Percentiles rank a stretch among this genome's conserved stretches.
phyloP scores from a whole-genome alignment of 2,797 vertebrate genomes.

The Leptatherina wallacei region DNA sequence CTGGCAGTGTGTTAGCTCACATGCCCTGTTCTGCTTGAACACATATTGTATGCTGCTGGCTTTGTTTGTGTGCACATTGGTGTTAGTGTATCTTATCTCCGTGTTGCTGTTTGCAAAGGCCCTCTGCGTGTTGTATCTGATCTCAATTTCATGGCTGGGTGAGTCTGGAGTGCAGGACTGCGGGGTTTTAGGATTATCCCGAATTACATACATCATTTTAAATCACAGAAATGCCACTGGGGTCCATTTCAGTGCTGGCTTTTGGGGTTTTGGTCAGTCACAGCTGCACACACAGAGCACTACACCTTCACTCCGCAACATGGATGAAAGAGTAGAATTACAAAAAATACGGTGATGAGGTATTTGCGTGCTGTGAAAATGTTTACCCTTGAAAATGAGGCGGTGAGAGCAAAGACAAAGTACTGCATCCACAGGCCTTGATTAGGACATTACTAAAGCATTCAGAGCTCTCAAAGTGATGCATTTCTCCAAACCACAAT shows the following conservation, averaged over 20 bases:
- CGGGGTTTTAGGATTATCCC: conserved; percentile 69
- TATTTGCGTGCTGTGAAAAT: conserved; percentile 76
- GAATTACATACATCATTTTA: conserved; percentile 59
- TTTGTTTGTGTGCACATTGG: conserved; percentile 40
- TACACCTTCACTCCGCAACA: conserved; percentile 44
- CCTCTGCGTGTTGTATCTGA: conserved; percentile 68
- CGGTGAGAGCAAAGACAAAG: conserved; percentile 62
- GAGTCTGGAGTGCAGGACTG: conserved; percentile 55
- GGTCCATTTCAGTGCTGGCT: conserved; percentile 21
- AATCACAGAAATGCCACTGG: conserved; percentile 46
- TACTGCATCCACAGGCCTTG: conserved; percentile 60
- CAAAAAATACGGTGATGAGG: conserved; percentile 66
- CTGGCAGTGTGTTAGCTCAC: conserved; percentile 60
- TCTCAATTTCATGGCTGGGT: conserved; percentile 82
- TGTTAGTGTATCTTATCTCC: conserved; percentile 46
- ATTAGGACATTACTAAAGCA: conserved; percentile 77
- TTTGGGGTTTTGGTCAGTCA: conserved; percentile 26
- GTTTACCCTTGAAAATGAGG: conserved; percentile 80
- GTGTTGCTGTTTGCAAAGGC: conserved; percentile 57
- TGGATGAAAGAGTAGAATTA: conserved; percentile 39
- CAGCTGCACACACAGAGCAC: conserved; percentile 38
- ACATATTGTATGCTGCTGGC: conserved; percentile 22
- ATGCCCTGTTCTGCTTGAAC: conserved; percentile 46
- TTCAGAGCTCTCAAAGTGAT: conserved; percentile 68
- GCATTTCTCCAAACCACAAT: conserved; percentile 73